Evolutionary conservation across 2,888 invertebrate species (phyloP), one percentile per base, ranked within the genome.

Genomic region (Pantelozetes paolii): DNA sequence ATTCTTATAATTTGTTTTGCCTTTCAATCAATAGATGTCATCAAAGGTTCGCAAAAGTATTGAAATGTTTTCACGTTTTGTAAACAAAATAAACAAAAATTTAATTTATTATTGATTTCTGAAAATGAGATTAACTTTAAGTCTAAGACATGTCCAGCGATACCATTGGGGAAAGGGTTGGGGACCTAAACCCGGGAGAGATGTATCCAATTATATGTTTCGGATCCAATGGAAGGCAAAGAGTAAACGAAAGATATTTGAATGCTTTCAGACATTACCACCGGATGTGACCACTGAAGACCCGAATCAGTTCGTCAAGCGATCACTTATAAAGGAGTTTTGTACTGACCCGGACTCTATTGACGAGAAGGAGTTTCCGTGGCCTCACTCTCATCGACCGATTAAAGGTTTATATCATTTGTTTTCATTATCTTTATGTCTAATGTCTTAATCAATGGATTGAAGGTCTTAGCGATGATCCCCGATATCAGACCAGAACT

Each of bases 141-240:
- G 5, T 20, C 30, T 74, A 15, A 28, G n/a, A 15, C 70, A 74
- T n/a, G 70, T 50, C 1, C 28, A 70, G 54, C 36, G 36, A 18
- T 74, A 48, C 40, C 70, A 40, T 30, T 74, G 74, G 74, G 74
- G 74, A 1, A 74, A 74, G 42, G 69, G 70, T 40, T 74, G 74
- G 74, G 74, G 74, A 42, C 18, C n/a, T 2, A 74, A 70, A 42
- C 74, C 74, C 6, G 32, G 74, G 23, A 74, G 11, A 30, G 54
- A 74, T 36, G 67, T 26, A 6, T 54, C 69, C 28, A 1, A 69
- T n/a, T 54, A 26, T 1, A 15, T 30, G 8, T 74, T 70, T 18
- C 20, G 28, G 30, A 54, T 54, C 18, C 74, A 74, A 59, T 74
- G 74, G 74, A 74, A 74, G 6, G 40, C 74, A 18, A 70, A 74